phyloP scores from a whole-genome alignment of 2,888 invertebrate genomes.

The Cyclophora punctaria region DNA sequence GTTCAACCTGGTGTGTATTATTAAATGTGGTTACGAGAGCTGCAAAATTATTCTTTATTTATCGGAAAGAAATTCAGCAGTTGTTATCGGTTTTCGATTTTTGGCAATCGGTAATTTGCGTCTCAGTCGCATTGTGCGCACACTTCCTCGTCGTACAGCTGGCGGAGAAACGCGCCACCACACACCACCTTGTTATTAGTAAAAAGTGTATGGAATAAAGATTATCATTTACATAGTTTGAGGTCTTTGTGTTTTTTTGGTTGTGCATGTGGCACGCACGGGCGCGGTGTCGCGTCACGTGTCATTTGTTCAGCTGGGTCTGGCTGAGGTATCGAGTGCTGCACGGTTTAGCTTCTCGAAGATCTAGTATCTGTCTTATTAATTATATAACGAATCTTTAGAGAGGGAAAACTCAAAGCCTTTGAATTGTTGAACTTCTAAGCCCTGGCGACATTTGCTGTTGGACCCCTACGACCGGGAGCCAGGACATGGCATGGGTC shows the following conservation, averaged over 20 bases:
- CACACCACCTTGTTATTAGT: slow-evolving; percentile 54
- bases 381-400: no score
- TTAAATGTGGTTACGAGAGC: slow-evolving; percentile 31
- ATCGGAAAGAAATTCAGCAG: slow-evolving; percentile 17
- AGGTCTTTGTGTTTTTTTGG: slow-evolving; percentile 51
- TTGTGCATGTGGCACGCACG: slow-evolving; percentile 35
- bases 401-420: no score
- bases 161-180: slow-evolving; percentile 54
- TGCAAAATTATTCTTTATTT: slow-evolving; percentile 26
- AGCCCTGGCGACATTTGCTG: no score
- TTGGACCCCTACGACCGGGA: slow-evolving; percentile 5
- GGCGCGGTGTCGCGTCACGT: slow-evolving; percentile 5
- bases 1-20: slow-evolving; percentile 45
- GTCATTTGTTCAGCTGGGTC: slow-evolving; percentile 1
- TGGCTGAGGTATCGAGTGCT: neutral
- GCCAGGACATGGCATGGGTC: slow-evolving; percentile 29
- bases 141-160: slow-evolving; percentile 63
- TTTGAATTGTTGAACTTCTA: no score
- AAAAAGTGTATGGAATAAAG: slow-evolving; percentile 50
- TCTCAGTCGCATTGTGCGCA: slow-evolving; percentile 36
- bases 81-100: slow-evolving; percentile 42
- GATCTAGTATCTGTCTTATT: no score
- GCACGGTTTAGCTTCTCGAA: no score
- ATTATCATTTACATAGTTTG: slow-evolving; percentile 48
- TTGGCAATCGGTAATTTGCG: slow-evolving; percentile 52